These are phyloP conservation scores for Sarcophilus harrisii DNA, from an alignment of 2,797 vertebrate species.

Conservation along the genomic window DNA sequence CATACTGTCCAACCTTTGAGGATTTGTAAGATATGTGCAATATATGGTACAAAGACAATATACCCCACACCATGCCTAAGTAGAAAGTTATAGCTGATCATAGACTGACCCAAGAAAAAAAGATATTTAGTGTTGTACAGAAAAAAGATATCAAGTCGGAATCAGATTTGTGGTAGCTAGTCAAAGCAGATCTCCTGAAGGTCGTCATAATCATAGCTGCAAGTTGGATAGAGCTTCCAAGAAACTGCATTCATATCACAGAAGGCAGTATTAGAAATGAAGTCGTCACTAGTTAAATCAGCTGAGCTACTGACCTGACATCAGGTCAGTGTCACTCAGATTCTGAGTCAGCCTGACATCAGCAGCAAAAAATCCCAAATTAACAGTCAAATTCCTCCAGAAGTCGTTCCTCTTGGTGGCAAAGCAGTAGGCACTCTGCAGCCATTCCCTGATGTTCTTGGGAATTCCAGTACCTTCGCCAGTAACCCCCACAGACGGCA, in stretches of 20 bases:
- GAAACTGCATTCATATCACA: conserved; percentile 66
- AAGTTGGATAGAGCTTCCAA: conserved; percentile 52
- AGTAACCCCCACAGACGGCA: not conserved
- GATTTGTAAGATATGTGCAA: conserved; percentile 48
- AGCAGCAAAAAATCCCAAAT: conserved; percentile 95
- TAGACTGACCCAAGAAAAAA: not conserved
- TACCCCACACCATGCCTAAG: conserved; percentile 8
- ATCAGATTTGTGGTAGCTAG: conserved; percentile 46
- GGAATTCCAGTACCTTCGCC: conserved; percentile 68
- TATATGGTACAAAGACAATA: conserved; percentile 40
- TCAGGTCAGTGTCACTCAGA: conserved; percentile 96
- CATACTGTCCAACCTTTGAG: conserved; percentile 7
- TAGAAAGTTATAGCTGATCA: not conserved
- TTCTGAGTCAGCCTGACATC: conserved; percentile 97
- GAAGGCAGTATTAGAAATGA: conserved; percentile 48
- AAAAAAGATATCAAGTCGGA: not conserved
- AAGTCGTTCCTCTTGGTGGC: conserved; percentile 94
- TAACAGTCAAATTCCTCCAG: conserved; percentile 95
- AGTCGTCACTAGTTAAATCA: conserved; percentile 55
- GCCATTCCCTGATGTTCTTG: conserved; percentile 87
- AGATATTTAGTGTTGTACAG: not conserved
- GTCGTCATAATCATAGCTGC: conserved; percentile 15
- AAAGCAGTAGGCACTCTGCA: conserved; percentile 88
- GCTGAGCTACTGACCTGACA: conserved; percentile 89
- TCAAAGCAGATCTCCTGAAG: conserved; percentile 8